These are phyloP conservation scores for Drosophila nebulosa DNA, from an alignment of 1,140 invertebrate genomes.

Conservation along the genomic window DNA sequence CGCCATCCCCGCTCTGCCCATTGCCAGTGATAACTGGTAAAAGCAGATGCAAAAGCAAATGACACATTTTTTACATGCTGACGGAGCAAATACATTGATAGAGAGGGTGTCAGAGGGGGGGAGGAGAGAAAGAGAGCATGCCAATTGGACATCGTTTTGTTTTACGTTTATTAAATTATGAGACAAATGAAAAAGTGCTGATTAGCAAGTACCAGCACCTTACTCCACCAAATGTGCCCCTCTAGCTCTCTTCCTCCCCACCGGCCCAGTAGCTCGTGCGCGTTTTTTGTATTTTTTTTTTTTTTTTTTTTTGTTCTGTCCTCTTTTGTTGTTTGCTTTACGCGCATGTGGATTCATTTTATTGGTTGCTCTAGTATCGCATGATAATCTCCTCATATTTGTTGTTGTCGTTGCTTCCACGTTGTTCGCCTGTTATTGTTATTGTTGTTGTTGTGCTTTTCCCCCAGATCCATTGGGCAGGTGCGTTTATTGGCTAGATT, in stretches of 20 bases:
- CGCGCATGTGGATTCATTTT: constrained; percentile 76
- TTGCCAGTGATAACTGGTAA: not conserved
- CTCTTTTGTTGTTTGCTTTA: constrained; percentile 12
- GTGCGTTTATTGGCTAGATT: not conserved
- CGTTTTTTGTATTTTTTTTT: not conserved
- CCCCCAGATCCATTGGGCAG: constrained; percentile 23
- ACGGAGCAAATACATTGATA: not conserved
- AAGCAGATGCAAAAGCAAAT: not conserved
- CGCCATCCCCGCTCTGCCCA: not conserved
- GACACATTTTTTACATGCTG: not conserved
- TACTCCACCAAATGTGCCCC: not conserved
- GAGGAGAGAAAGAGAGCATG: not conserved
- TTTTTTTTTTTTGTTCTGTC: constrained; percentile 14
- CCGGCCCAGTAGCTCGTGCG: constrained; percentile 9
- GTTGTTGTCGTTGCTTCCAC: constrained; percentile 12
- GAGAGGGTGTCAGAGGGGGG: not conserved
- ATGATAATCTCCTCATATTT: constrained; percentile 63
- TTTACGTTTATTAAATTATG: constrained; percentile 21
- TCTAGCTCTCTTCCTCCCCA: not conserved
- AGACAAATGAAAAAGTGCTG: constrained; percentile 25
- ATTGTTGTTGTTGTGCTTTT: constrained; percentile 59
- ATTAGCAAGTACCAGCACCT: constrained; percentile 10
- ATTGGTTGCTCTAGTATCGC: constrained; percentile 75
- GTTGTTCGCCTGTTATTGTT: constrained; percentile 15
- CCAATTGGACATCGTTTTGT: not conserved